Percentiles rank a stretch among this genome's conserved stretches.
These are phyloP conservation scores for Caretta caretta DNA, from an alignment of 2,113 vertebrate species.

Conservation along the genomic window DNA sequence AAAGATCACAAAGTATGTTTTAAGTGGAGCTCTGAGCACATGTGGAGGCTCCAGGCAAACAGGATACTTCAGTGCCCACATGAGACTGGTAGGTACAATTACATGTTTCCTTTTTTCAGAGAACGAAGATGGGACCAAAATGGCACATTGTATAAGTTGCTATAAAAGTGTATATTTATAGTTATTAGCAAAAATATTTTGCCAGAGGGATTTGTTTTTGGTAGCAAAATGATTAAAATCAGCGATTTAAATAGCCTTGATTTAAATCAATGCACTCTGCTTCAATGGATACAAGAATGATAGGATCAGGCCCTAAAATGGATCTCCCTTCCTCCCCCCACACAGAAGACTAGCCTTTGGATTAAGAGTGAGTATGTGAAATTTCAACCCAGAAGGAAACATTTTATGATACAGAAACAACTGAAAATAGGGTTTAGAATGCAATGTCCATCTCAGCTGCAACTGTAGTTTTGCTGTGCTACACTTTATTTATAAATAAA, in stretches of 20 bases:
- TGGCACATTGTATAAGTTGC: neutral
- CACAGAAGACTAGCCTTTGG: neutral
- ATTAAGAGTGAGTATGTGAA: neutral
- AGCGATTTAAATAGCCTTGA: neutral
- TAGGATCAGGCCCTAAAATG: neutral
- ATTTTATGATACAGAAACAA: neutral
- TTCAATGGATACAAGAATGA: neutral
- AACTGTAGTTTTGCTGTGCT: neutral
- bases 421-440: neutral
- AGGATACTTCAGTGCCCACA: slow-evolving; percentile 83
- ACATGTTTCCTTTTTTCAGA: neutral
- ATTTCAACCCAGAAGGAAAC: neutral
- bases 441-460: neutral
- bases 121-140: neutral
- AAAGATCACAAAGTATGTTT: slow-evolving; percentile 84
- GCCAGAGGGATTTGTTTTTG: neutral
- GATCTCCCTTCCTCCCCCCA: neutral
- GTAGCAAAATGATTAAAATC: neutral
- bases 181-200: neutral
- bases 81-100: slow-evolving; percentile 85
- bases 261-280: neutral
- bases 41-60: slow-evolving; percentile 82
- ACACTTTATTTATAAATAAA: neutral
- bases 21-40: slow-evolving; percentile 86
- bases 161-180: neutral